Conservation (phyloP, 2,888 invertebrate genomes). For the Pheosia tremula region DNA sequence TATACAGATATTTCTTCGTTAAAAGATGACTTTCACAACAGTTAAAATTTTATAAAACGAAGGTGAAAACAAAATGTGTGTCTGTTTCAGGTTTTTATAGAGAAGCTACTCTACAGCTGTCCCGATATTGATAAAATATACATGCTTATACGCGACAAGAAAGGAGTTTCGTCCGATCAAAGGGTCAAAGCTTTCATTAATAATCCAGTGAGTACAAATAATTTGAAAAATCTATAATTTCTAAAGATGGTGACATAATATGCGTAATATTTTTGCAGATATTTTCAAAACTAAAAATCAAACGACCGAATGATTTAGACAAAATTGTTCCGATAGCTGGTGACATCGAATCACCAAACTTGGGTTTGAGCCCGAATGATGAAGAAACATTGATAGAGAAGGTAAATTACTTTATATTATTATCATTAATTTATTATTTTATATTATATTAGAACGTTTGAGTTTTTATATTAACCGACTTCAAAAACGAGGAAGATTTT, state of each 20-base stretch:
- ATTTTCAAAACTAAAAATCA: conserved; percentile 73
- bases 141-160: conserved; percentile 87
- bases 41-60: too few relatives aligned
- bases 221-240: too few relatives aligned
- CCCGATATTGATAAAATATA: conserved; percentile 88
- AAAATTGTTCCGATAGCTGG: conserved; percentile 89
- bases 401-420: conserved; percentile 26
- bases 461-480: too few relatives aligned
- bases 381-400: conserved; percentile 38
- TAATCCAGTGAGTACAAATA: conserved; percentile 53
- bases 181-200: conserved; percentile 85
- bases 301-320: conserved; percentile 85
- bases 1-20: too few relatives aligned
- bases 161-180: conserved; percentile 82
- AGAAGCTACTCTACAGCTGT: conserved; percentile 90
- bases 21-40: too few relatives aligned
- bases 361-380: conserved; percentile 89
- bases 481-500: too few relatives aligned
- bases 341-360: conserved; percentile 89
- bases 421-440: too few relatives aligned
- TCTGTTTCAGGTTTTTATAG: conserved; percentile 85
- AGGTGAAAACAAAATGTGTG: too few relatives aligned
- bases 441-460: too few relatives aligned
- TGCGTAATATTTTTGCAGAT: background rate
- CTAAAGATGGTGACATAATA: background rate